Base-by-base conservation (phyloP, 2,888 invertebrate genomes). In the Aphelenchoides bicaudatus region DNA sequence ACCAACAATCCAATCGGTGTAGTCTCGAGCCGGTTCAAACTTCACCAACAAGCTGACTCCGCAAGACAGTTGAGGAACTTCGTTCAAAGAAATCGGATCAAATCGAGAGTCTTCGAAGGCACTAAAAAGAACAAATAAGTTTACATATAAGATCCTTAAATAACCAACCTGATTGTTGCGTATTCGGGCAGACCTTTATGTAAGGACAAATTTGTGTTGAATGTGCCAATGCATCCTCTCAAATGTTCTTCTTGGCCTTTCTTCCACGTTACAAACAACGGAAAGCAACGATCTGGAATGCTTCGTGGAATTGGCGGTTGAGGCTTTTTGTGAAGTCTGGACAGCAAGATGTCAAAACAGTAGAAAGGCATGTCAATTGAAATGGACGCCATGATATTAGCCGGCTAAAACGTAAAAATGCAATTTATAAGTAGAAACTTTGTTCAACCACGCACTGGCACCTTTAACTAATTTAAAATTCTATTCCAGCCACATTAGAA, bases 201-300 rank as follows among this genome's bases (percentile, higher is more conserved):
- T 5, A 70, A 34, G 13, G 65, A 47, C 39, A 68, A 37, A 47
- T 72, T 58, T 39, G 67, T 59, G 5, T 63, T 59, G 82, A 98
- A 99, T 49, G 98, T 98, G 62, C 98, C 98, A 80, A 98, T 98
- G 83, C 98, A 98, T 51, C 98, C 98, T 67, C 98, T 86, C 63
- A 98, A 85, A 67, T 91, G 87, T 79, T 90, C 88, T 80, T 93
- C 93, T 80, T 89, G 88, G 53, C 96, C 98, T 80, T 91, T 91
- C 83, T 91, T 90, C 98, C 98, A 98, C 64, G 98, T 98, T 69
- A 98, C 98, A 84, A 98, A 98, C 79, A 98, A 85, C 56, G 98
- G 98, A 82, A 91, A 91, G 83, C 64, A 85, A 85, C 75, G 43
- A 64, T 56, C 60, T 16, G 89, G 88, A 82, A 96, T 94, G 82